Evolutionary conservation across 2,888 invertebrate genomes (phyloP).

Genomic region (Cylloceria caligata): DNA sequence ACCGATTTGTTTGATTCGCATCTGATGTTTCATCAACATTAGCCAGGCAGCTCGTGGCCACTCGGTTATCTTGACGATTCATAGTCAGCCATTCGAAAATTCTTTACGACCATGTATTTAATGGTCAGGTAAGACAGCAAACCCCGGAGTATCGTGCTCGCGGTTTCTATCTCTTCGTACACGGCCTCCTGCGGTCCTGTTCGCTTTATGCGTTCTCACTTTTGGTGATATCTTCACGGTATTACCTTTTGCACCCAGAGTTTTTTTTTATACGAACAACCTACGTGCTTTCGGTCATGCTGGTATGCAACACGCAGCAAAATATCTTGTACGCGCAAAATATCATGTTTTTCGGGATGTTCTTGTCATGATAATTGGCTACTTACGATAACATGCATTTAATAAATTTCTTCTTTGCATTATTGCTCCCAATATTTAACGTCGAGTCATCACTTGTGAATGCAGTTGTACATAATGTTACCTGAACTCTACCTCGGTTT

Average conservation of each 20-base stretch:
- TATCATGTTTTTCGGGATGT: not conserved
- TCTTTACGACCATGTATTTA: constrained; percentile 59
- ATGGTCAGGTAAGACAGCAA: constrained; percentile 39
- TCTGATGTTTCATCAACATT: constrained; percentile 45
- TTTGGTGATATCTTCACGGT: constrained; percentile 53
- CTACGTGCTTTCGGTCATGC: not conserved
- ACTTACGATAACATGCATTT: not conserved
- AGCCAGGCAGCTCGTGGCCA: constrained; percentile 13
- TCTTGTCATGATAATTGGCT: constrained; percentile 7
- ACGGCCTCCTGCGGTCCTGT: constrained; percentile 41
- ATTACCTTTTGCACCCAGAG: constrained; percentile 40
- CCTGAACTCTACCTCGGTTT: no score
- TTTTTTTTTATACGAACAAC: not conserved
- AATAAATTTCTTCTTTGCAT: no score
- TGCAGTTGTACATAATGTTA: no score
- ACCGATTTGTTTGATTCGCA: constrained; percentile 10
- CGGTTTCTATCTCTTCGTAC: constrained; percentile 50
- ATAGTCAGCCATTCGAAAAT: constrained; percentile 65
- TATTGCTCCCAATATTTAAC: no score
- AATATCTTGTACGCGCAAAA: constrained; percentile 20
- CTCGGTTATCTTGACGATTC: constrained; percentile 42
- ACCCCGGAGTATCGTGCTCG: constrained; percentile 13
- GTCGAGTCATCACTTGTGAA: no score
- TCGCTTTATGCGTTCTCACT: constrained; percentile 60
- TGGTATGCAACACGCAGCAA: not conserved